Evolutionary conservation across 2,113 vertebrate genomes (phyloP), one percentile per base, ranked within the genome.

Genomic region (Calyptomena viridis): DNA sequence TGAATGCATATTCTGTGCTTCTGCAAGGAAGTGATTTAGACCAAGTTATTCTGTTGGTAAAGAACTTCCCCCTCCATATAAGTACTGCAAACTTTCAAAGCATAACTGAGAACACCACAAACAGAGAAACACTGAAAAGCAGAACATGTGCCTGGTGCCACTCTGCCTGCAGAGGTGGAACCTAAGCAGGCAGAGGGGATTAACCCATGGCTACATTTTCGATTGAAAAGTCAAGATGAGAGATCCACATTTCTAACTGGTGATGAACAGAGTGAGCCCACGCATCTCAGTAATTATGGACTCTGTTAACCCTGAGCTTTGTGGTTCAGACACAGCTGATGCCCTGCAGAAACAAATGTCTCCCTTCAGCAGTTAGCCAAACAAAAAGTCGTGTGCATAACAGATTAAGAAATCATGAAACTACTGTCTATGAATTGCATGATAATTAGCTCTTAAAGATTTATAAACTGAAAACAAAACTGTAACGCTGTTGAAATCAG

Each of bases 261-360:
- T 28, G 44, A 93, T 81, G 50, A 77, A 58, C 1, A 52, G 33
- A 58, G 63, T 50, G 28, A 81, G 76, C 95, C 92, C 95, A 92
- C 68, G 7, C 79, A 75, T 27, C 69, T 66, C 72, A 59, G 1
- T 71, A 63, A 94, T 84, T 80, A 92, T 0, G 3, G 77, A 28
- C 79, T 63, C 92, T 3, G 39, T 64, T 93, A 92, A 94, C 90
- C 88, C 68, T 15, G 16, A n/a, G 72, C 92, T 75, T 30, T 93
- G 92, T 56, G 88, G 69, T 7, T 89, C 88, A 89, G 80, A 33
- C 79, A 71, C 83, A 81, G 94, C 79, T 68, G 85, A 90, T 90
- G 92, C 79, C 93, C 94, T 71, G 60, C 71, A 93, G 95, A 78
- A 90, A 89, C 92, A 84, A 88, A 90, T 56, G 56, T n/a, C 90